A percentile compares a stretch with the other conserved stretches of the same genome.
phyloP scores from a whole-genome alignment of 2,888 invertebrate species.

The Amphipoea oculea region DNA sequence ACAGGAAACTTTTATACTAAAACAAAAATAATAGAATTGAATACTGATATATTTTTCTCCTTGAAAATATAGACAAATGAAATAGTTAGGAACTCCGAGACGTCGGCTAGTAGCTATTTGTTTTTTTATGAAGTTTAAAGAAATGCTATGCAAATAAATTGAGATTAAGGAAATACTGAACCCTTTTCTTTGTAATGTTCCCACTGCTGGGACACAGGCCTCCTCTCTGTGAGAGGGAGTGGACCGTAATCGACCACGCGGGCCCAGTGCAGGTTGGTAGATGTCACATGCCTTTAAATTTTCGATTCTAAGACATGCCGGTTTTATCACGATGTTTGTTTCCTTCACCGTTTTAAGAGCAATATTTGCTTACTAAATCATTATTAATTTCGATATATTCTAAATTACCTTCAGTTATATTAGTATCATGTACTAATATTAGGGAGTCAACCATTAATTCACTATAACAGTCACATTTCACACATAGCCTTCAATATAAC shows the following conservation, averaged over 20 bases:
- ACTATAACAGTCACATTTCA: constrained; percentile 2
- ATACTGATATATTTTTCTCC: neutral
- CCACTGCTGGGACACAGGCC: too few relatives aligned
- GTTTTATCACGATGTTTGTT: too few relatives aligned
- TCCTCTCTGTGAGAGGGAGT: too few relatives aligned
- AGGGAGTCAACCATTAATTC: constrained; percentile 3
- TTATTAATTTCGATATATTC: neutral
- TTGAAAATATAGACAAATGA: neutral
- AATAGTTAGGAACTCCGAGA: neutral
- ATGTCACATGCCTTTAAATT: too few relatives aligned
- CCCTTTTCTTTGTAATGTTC: too few relatives aligned
- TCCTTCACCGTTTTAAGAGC: too few relatives aligned
- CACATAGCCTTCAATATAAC: constrained; percentile 17
- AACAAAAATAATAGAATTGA: constrained; percentile 28
- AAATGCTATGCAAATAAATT: neutral
- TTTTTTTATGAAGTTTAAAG: neutral
- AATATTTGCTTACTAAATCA: neutral
- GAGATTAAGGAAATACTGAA: neutral
- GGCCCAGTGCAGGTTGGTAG: too few relatives aligned
- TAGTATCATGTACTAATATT: neutral
- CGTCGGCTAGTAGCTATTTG: too few relatives aligned
- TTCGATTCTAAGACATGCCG: too few relatives aligned
- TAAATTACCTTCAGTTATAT: neutral
- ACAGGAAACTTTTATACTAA: constrained; percentile 24
- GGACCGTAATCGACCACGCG: too few relatives aligned